Evolutionary conservation across 1,140 invertebrate species (phyloP).

Genomic region (Conus betulinus): DNA sequence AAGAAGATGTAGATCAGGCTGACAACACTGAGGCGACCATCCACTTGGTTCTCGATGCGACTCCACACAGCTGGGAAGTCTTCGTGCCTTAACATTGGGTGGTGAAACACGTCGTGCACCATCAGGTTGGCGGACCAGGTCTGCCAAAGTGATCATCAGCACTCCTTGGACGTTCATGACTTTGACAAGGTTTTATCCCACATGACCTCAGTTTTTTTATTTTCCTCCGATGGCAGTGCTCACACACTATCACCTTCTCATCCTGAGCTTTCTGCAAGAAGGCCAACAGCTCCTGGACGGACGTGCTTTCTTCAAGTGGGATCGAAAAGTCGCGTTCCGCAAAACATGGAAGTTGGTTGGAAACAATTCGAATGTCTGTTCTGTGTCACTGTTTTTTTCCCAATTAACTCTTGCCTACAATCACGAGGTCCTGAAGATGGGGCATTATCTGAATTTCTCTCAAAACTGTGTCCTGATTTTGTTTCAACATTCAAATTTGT

Average conservation of each 20-base stretch:
- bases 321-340: neutral
- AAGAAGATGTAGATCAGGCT: neutral
- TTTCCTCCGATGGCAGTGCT: neutral
- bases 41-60: no score
- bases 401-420: no score
- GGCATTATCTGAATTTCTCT: no score
- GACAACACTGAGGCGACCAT: neutral
- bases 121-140: neutral
- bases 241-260: neutral
- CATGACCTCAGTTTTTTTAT: neutral
- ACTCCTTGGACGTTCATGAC: neutral
- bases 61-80: slow-evolving; percentile 3
- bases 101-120: neutral
- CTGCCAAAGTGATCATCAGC: neutral
- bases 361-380: neutral
- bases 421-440: no score
- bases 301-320: neutral
- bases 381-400: neutral
- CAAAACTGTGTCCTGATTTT: no score
- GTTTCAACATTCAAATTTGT: no score
- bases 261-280: neutral
- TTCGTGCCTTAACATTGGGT: neutral
- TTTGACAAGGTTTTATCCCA: neutral
- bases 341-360: neutral
- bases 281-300: neutral